phyloP scores from a whole-genome alignment of 2,797 vertebrate genomes.

The Oreonectes daqikongensis region DNA sequence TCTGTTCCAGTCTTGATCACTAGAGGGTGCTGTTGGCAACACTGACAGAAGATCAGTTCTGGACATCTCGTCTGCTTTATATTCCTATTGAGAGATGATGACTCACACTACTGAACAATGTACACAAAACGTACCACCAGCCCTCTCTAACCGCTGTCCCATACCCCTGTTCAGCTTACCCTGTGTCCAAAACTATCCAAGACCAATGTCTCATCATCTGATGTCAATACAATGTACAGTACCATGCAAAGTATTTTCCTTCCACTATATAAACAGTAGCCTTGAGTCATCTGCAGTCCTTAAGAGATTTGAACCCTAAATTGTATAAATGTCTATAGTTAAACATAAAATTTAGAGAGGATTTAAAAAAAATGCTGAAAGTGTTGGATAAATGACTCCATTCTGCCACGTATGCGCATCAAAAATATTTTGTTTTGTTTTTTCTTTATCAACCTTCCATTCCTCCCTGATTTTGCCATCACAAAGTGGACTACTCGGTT shows the following conservation, averaged over 20 bases:
- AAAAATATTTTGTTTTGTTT: not conserved
- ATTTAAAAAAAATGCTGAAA: not conserved
- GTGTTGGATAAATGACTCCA: slow-evolving; percentile 1
- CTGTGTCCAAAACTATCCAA: not conserved
- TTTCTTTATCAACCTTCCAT: not conserved
- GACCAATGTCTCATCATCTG: not conserved
- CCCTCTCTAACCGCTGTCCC: not conserved
- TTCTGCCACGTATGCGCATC: not conserved
- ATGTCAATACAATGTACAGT: slow-evolving; percentile 14
- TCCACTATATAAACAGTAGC: slow-evolving; percentile 9
- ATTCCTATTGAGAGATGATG: slow-evolving; percentile 56
- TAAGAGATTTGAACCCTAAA: slow-evolving; percentile 22
- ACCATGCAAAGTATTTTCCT: slow-evolving; percentile 22
- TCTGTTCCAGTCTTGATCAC: slow-evolving; percentile 73
- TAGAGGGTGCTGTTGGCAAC: slow-evolving; percentile 56
- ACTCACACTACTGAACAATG: slow-evolving; percentile 57
- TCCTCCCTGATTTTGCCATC: not conserved
- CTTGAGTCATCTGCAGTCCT: slow-evolving; percentile 24
- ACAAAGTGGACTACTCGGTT: slow-evolving; percentile 44
- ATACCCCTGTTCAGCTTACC: not conserved
- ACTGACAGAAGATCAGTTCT: slow-evolving; percentile 58
- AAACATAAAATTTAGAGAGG: slow-evolving; percentile 35
- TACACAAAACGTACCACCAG: slow-evolving; percentile 49
- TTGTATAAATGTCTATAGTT: slow-evolving; percentile 48
- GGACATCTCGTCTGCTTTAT: slow-evolving; percentile 50